Evolutionary conservation across 2,113 vertebrate genomes (phyloP), one percentile per base, ranked within the genome.

Genomic region (Seriola dumerili): DNA sequence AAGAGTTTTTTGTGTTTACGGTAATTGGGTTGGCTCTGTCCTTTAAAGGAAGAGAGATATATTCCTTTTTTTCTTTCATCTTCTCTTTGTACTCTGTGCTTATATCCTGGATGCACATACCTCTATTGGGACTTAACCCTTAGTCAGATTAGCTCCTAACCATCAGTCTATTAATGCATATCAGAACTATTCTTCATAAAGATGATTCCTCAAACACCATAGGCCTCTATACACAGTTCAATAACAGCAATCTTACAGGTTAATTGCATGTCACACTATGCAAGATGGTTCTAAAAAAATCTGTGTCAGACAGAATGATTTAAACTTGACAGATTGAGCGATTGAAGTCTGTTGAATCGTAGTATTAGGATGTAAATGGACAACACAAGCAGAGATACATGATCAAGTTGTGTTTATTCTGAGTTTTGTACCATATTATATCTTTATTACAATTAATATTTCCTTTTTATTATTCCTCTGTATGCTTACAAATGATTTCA

Each of bases 1-100:
- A 73, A n/a, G 63, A 78, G 36, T 21, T 29, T 52, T 65, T 64
- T 71, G 65, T 69, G 12, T 67, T 65, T 25, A 59, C 16, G 21
- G 40, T 61, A 21, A 70, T 70, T 21, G 1, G 57, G 52, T 50
- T 62, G 32, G 38, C 0, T 50, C 42, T 40, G 12, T 54, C 7
- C 13, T n/a, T 55, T 55, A 55, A 23, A n/a, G 10, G 21, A 17
- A 8, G 14, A 36, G 7, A 19, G 10, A 61, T 8, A 11, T 59
- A 4, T 59, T 59, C 2, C 7, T 17, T 21, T 46, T 29, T 2
- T 17, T 8, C n/a, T 65, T n/a, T 13, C 34, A 25, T 64, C 11
- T 23, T 12, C 38, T 25, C 38, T 23, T 40, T 65, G 5, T 42
- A 8, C 44, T 40, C 3, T 64, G 36, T 64, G 34, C 40, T 62